Conservation (phyloP, 1,140 invertebrate species). For the Chironomus striatipennis region DNA sequence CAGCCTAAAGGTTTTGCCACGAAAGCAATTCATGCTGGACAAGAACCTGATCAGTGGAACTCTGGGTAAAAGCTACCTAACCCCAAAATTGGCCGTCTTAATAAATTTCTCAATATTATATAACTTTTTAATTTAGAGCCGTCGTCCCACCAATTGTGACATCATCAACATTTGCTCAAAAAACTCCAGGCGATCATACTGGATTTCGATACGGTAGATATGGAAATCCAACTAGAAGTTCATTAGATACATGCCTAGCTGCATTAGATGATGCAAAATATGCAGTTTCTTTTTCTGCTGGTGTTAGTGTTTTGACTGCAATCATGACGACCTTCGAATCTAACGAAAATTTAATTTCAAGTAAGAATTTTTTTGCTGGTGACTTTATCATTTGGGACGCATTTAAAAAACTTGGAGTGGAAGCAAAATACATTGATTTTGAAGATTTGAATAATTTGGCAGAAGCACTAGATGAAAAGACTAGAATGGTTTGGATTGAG, state of each 20-base stretch:
- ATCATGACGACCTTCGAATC: conserved; percentile 51
- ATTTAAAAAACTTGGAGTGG: too few species aligned
- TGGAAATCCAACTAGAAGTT: conserved; percentile 68
- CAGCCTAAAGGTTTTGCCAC: conserved; percentile 48
- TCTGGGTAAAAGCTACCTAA: not conserved
- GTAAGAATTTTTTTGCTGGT: conserved; percentile 75
- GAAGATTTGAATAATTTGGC: too few species aligned
- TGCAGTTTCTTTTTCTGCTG: conserved; percentile 58
- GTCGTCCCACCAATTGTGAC: not conserved
- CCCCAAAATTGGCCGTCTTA: too few species aligned
- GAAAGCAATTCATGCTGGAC: conserved; percentile 62
- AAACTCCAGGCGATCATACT: not conserved
- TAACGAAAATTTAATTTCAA: conserved; percentile 67
- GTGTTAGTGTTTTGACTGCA: conserved; percentile 57
- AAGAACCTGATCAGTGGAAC: conserved; percentile 62
- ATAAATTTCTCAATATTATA: too few species aligned
- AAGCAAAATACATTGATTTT: too few species aligned
- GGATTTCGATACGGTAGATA: conserved; percentile 40
- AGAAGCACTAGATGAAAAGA: not conserved
- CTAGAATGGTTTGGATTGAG: conserved; percentile 62
- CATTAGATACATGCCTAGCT: conserved; percentile 63
- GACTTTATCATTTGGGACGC: conserved; percentile 42
- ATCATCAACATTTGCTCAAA: not conserved
- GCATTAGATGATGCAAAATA: conserved; percentile 64
- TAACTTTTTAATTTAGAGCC: too few species aligned